Percentiles rank a stretch among this genome's conserved stretches.
phyloP scores from a whole-genome alignment of 2,888 invertebrate genomes.

The Philonicus albiceps region DNA sequence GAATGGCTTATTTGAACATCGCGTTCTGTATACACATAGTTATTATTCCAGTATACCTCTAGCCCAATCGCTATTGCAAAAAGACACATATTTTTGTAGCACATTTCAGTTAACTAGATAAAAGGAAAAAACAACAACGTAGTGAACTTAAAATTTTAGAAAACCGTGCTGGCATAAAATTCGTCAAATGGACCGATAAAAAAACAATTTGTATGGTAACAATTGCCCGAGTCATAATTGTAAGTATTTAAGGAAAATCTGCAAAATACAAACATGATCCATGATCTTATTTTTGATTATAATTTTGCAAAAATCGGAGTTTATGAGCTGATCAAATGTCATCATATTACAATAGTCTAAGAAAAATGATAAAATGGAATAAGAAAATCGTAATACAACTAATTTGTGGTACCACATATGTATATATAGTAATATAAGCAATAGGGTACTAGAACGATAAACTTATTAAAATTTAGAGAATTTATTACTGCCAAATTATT shows the following conservation, averaged over 20 bases:
- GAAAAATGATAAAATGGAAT: not conserved
- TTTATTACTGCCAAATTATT: not conserved
- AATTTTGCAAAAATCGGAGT: conserved; percentile 39
- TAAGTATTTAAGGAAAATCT: not conserved
- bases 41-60: conserved; percentile 53
- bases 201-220: conserved; percentile 41
- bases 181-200: conserved; percentile 50
- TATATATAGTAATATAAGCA: not conserved
- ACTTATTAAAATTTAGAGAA: not conserved
- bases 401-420: not conserved
- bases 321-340: not conserved
- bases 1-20: conserved; percentile 43
- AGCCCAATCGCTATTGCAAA: conserved; percentile 43
- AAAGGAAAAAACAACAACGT: not conserved
- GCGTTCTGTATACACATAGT: conserved; percentile 53
- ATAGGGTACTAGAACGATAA: not conserved
- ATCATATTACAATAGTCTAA: not conserved
- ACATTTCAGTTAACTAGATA: not conserved
- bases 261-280: not conserved
- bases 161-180: conserved; percentile 52
- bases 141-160: conserved; percentile 37
- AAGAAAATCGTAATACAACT: not conserved
- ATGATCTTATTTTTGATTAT: conserved; percentile 45
- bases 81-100: conserved; percentile 24
- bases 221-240: conserved; percentile 15